These are phyloP conservation scores for Stigmatopora argus DNA, from an alignment of 2,113 vertebrate genomes.

Conservation along the genomic window DNA sequence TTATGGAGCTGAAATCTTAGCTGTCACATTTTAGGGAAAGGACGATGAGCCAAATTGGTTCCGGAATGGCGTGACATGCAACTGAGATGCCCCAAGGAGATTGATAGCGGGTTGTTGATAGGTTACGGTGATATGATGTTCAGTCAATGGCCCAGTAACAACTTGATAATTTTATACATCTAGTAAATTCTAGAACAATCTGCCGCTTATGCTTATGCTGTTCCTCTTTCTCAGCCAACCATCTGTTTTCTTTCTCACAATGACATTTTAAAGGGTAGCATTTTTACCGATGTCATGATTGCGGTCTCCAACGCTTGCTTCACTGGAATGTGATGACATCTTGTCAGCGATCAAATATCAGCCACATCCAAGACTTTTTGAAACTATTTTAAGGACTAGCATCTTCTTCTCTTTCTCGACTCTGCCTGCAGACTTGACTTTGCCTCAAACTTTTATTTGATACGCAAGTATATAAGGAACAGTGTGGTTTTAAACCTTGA, in stretches of 20 bases:
- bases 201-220: conserved; percentile 55
- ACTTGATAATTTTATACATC: conserved; percentile 62
- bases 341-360: conserved; percentile 18
- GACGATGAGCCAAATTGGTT: conserved; percentile 12
- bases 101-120: conserved; percentile 2
- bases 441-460: background rate
- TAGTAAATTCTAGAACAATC: conserved; percentile 46
- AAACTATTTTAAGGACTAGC: conserved; percentile 48
- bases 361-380: conserved; percentile 17
- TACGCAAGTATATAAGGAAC: background rate
- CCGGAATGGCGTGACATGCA: conserved; percentile 15
- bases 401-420: conserved; percentile 15
- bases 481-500: too few species aligned
- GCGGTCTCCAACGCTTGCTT: background rate
- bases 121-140: conserved; percentile 5
- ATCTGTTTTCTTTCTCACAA: background rate
- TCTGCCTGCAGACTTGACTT: conserved; percentile 34
- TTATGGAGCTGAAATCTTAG: conserved; percentile 12
- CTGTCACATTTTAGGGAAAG: conserved; percentile 42
- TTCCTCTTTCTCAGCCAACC: conserved; percentile 25
- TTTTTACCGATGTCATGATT: background rate
- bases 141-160: conserved; percentile 1
- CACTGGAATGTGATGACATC: conserved; percentile 23
- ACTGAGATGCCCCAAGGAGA: conserved; percentile 3
- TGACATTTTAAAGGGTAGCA: background rate